phyloP scores from a whole-genome alignment of 2,797 vertebrate genomes.

The Halcyon leucocephala region DNA sequence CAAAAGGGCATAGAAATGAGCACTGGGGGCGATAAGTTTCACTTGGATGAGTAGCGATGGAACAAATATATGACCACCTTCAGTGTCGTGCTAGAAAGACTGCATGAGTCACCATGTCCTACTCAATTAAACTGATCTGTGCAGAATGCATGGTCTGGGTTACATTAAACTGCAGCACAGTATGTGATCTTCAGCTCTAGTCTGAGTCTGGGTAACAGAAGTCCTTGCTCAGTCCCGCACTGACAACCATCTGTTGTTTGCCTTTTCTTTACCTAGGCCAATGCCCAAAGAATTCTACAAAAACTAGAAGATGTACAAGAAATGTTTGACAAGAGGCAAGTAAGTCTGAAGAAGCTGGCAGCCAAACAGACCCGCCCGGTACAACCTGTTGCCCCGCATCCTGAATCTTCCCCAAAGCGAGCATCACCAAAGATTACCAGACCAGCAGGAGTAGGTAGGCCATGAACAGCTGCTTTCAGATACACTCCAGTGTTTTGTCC shows the following conservation, averaged over 20 bases:
- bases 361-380: slow-evolving; percentile 94
- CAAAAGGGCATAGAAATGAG: neutral
- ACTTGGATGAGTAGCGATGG: neutral
- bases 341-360: slow-evolving; percentile 91
- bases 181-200: neutral
- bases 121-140: neutral
- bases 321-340: slow-evolving; percentile 93
- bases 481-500: neutral
- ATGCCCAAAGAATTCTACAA: slow-evolving; percentile 86
- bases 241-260: neutral
- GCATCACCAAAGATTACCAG: slow-evolving; percentile 83
- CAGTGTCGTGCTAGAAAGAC: neutral
- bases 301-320: slow-evolving; percentile 90
- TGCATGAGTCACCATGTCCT: neutral
- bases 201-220: neutral
- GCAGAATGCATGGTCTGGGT: neutral
- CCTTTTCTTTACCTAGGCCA: slow-evolving; percentile 76
- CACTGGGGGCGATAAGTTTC: neutral
- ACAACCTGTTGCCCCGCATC: slow-evolving; percentile 92
- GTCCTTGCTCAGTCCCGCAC: neutral
- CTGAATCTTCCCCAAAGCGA: slow-evolving; percentile 93
- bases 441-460: slow-evolving; percentile 79
- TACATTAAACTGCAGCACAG: neutral
- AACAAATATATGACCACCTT: neutral
- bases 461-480: neutral